These are phyloP conservation scores for Lineus longissimus DNA, from an alignment of 1,140 invertebrate species.

Conservation along the genomic window DNA sequence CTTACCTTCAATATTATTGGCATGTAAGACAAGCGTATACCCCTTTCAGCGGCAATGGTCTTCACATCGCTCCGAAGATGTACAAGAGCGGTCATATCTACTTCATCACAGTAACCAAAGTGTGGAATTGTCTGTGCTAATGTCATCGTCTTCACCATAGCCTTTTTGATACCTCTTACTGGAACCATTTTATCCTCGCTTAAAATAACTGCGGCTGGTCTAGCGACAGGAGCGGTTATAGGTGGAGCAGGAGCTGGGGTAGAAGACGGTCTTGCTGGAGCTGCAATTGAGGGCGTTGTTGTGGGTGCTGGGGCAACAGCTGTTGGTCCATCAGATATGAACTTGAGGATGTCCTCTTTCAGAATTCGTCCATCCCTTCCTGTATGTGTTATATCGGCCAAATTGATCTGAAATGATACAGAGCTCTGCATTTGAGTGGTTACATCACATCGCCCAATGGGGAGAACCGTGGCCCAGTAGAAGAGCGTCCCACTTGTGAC, in stretches of 20 bases:
- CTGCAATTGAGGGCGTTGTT: conserved; percentile 8
- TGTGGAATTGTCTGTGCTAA: conserved; percentile 67
- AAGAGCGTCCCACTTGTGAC: too few species aligned
- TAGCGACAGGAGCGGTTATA: conserved; percentile 48
- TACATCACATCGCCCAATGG: conserved; percentile 1
- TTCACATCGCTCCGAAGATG: conserved; percentile 67
- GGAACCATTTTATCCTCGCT: conserved; percentile 48
- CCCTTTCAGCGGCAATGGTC: conserved; percentile 60
- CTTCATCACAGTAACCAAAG: conserved; percentile 59
- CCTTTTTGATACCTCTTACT: conserved; percentile 74
- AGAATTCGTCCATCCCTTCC: conserved; percentile 89
- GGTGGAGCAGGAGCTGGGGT: conserved; percentile 10
- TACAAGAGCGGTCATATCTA: conserved; percentile 74
- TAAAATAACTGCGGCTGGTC: conserved; percentile 16
- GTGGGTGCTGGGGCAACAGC: conserved; percentile 10
- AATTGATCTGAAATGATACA: conserved; percentile 64
- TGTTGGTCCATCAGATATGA: conserved; percentile 37
- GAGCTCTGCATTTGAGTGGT: too few species aligned
- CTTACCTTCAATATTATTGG: conserved; percentile 89
- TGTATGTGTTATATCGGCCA: conserved; percentile 72
- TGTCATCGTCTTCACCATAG: conserved; percentile 96
- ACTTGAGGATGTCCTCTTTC: conserved; percentile 89
- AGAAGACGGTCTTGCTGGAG: conserved; percentile 17
- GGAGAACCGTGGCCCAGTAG: neutral
- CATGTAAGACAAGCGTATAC: conserved; percentile 84